Evolutionary conservation across 2,113 vertebrate genomes (phyloP).

Genomic region (Neolamprologus variostigma): DNA sequence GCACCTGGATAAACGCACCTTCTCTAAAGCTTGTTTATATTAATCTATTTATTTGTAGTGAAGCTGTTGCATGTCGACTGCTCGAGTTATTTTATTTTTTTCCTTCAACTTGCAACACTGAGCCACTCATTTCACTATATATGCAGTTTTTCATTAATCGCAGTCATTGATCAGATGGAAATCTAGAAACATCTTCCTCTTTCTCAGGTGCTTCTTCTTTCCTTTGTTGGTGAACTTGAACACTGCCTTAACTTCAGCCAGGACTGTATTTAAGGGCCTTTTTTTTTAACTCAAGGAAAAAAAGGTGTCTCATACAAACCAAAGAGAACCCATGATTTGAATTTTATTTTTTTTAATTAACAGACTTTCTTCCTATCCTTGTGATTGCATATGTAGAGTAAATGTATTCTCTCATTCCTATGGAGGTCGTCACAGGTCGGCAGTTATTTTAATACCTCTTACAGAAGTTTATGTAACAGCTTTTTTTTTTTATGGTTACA

Average conservation of each 20-base stretch:
- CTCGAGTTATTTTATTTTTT: not conserved
- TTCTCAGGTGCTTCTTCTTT: constrained; percentile 1
- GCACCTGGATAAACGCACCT: not conserved
- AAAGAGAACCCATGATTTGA: not conserved
- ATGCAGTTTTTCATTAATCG: constrained; percentile 3
- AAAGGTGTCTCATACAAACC: not conserved
- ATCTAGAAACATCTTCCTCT: not conserved
- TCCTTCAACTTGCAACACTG: constrained; percentile 53
- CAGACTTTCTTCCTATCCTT: not conserved
- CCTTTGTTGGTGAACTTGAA: constrained; percentile 1
- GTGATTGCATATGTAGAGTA: not conserved
- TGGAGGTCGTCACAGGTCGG: not conserved
- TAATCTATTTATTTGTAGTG: constrained; percentile 54
- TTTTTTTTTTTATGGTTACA: not conserved
- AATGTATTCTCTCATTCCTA: not conserved
- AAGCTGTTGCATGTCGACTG: constrained; percentile 9
- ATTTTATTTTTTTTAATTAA: not conserved
- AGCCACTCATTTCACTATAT: constrained; percentile 9
- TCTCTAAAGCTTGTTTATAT: not conserved
- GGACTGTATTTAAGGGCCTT: not conserved
- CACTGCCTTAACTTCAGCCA: constrained; percentile 54
- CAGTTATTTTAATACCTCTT: not conserved
- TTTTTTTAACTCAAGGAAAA: not conserved
- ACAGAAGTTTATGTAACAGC: not conserved
- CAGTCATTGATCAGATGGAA: constrained; percentile 17